Percentiles rank a stretch among this genome's conserved stretches.
These are phyloP conservation scores for Athene noctua DNA, from an alignment of 2,113 vertebrate genomes.

Conservation along the genomic window DNA sequence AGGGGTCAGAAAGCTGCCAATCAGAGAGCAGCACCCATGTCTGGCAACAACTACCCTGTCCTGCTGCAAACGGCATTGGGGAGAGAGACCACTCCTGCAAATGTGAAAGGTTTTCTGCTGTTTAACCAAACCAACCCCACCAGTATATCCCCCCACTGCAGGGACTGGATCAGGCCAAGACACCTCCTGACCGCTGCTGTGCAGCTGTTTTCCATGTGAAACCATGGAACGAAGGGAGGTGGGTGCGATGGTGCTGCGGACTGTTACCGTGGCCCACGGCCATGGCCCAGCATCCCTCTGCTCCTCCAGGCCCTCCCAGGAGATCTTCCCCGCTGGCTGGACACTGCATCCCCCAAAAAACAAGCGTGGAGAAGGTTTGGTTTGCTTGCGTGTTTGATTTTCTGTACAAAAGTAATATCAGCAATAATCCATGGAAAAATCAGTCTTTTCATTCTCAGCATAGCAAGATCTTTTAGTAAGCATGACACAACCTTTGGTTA, in stretches of 20 bases:
- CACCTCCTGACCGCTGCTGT: background rate
- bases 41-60: background rate
- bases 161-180: background rate
- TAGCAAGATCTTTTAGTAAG: background rate
- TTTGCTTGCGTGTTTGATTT: background rate
- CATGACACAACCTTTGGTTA: background rate
- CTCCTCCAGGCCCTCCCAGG: background rate
- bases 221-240: background rate
- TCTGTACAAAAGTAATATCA: background rate
- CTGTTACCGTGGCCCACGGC: rapidly evolving
- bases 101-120: background rate
- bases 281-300: rapidly evolving
- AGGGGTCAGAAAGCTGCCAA: background rate
- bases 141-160: background rate
- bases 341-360: background rate
- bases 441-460: background rate
- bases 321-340: background rate
- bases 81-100: background rate
- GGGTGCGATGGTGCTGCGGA: background rate
- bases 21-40: background rate
- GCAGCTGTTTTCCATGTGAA: rapidly evolving
- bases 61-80: background rate
- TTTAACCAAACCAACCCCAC: background rate
- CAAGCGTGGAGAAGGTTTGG: background rate
- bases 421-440: background rate